Evolutionary conservation across 2,113 vertebrate species (phyloP).

Genomic region (Perca flavescens): DNA sequence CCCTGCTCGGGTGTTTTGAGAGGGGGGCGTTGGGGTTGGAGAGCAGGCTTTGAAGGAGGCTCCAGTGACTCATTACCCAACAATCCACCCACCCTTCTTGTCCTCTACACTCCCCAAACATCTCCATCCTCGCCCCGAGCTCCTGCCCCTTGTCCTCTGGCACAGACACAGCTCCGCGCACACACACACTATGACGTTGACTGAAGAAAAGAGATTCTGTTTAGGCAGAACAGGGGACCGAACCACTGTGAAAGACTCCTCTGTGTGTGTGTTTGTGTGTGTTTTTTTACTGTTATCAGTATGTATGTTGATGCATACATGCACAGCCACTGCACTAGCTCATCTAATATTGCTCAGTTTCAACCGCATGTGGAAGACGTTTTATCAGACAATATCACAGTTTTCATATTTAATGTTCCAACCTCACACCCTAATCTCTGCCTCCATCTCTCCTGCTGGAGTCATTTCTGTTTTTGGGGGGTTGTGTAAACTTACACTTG

Average conservation of each 20-base stretch:
- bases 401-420: constrained; percentile 36
- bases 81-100: constrained; percentile 66
- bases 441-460: constrained; percentile 42
- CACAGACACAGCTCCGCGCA: constrained; percentile 11
- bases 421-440: constrained; percentile 30
- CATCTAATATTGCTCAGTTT: constrained; percentile 27
- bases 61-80: constrained; percentile 81
- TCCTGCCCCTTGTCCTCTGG: constrained; percentile 57
- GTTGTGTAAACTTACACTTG: constrained; percentile 57
- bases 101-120: constrained; percentile 59
- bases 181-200: not conserved
- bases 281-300: not conserved
- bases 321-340: constrained; percentile 13
- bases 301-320: constrained; percentile 14
- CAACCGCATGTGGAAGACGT: constrained; percentile 14
- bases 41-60: constrained; percentile 77
- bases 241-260: constrained; percentile 66
- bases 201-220: constrained; percentile 76
- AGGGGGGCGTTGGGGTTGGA: constrained; percentile 48
- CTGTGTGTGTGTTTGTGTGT: constrained; percentile 37
- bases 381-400: constrained; percentile 16
- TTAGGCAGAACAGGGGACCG: constrained; percentile 48
- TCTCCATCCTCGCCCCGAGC: constrained; percentile 53
- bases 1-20: constrained; percentile 63
- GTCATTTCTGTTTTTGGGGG: constrained; percentile 43